Evolutionary conservation across 2,113 vertebrate genomes (phyloP).

Genomic region (Anthoscopus minutus): DNA sequence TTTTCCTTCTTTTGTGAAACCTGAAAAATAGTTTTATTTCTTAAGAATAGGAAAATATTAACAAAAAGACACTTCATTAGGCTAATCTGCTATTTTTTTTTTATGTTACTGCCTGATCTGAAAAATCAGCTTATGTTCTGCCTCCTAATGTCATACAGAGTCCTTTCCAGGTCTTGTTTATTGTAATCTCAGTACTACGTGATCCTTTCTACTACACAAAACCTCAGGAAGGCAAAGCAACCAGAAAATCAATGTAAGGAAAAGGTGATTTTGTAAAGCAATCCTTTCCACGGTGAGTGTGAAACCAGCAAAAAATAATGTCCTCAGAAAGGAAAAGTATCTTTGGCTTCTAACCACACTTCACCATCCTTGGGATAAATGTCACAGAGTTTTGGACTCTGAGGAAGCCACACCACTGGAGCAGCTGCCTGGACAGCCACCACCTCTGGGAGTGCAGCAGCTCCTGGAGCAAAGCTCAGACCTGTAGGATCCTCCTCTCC

Average conservation of each 20-base stretch:
- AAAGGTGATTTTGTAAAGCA: not conserved
- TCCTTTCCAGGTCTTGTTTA: not conserved
- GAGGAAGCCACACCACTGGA: not conserved
- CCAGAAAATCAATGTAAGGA: not conserved
- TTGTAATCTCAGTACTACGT: not conserved
- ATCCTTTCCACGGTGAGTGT: not conserved
- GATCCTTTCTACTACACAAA: not conserved
- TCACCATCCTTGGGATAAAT: not conserved
- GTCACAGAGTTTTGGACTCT: not conserved
- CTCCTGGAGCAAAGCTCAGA: not conserved
- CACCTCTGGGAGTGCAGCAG: not conserved
- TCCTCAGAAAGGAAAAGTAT: not conserved
- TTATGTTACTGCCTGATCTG: not conserved
- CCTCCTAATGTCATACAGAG: not conserved
- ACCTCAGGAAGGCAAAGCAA: not conserved
- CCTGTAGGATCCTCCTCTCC: not conserved
- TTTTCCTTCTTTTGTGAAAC: not conserved
- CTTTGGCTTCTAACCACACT: not conserved
- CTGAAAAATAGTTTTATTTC: slow-evolving; percentile 1
- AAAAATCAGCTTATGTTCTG: not conserved
- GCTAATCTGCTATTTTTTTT: not conserved
- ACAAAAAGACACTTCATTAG: not conserved
- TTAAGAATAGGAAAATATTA: not conserved
- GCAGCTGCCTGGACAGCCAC: not conserved
- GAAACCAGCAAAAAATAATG: not conserved